Conservation (phyloP, 2,888 invertebrate species). For the Parnassius orleans region DNA sequence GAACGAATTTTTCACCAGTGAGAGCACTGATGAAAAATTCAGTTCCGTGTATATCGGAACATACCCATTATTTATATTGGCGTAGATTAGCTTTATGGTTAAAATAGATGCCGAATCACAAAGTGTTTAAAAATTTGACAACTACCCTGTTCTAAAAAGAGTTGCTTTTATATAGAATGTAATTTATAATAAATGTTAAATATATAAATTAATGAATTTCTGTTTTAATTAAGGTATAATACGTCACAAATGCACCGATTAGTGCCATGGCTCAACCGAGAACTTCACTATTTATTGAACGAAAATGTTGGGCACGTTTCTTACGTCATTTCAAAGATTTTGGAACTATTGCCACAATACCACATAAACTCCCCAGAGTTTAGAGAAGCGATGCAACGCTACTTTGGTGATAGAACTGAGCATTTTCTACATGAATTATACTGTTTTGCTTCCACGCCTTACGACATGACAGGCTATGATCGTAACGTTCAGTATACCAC, state of each 20-base stretch:
- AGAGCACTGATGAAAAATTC: no score
- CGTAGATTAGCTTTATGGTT: no score
- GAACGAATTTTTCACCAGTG: no score
- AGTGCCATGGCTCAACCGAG: slow-evolving; percentile 93
- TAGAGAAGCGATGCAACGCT: slow-evolving; percentile 84
- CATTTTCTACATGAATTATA: slow-evolving; percentile 96
- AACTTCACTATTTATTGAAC: slow-evolving; percentile 88
- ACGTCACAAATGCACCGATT: slow-evolving; percentile 90
- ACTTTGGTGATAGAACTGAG: slow-evolving; percentile 86
- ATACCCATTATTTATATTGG: no score
- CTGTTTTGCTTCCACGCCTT: slow-evolving; percentile 92
- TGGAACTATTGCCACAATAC: slow-evolving; percentile 84
- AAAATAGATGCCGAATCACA: no score
- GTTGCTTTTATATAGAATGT: no score
- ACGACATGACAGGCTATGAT: slow-evolving; percentile 91
- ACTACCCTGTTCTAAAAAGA: no score
- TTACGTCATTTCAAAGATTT: slow-evolving; percentile 85
- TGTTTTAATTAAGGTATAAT: slow-evolving; percentile 82
- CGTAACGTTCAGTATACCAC: slow-evolving; percentile 84
- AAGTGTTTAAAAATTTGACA: no score
- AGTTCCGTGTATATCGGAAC: no score
- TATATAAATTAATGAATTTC: slow-evolving; percentile 6
- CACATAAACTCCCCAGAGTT: slow-evolving; percentile 87
- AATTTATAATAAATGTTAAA: no score
- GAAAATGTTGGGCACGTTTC: slow-evolving; percentile 83